Base-by-base conservation (phyloP, 2,113 vertebrate genomes). In the Elephas maximus region DNA sequence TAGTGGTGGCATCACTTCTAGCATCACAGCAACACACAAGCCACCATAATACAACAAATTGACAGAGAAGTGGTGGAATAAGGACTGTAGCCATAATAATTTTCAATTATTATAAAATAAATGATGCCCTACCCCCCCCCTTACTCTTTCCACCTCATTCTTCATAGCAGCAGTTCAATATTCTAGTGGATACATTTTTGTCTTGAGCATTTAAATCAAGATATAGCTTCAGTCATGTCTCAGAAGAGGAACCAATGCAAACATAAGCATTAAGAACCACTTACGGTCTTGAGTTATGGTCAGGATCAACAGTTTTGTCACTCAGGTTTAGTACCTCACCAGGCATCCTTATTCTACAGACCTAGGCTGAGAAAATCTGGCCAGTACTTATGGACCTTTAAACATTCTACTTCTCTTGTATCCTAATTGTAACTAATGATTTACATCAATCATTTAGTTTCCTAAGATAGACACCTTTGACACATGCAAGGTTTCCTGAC, bases 331-430 rank as follows among this genome's bases (percentile, higher is more conserved):
- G 26, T 85, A 79, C 6, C 8, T 93, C 57, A 76, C 6, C 20
- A 30, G 17, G 3, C 21, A 57, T 57, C 60, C 8, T 76, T 26
- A 74, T 76, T 76, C 44, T 60, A 65, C 9, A 88, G 28, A 90
- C 0, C 2, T n/a, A 84, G 37, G 17, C 86, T 74, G 44, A 77
- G 87, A 53, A 28, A 60, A 2, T 30, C 67, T 51, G 77, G 18
- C 20, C 82, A 53, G 93, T 91, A 21, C 8, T 96, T n/a, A 28
- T 71, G 24, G 18, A 80, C 93, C 15, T 93, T 88, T 44, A 95
- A 82, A 45, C 21, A 15, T 76, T 14, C 48, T 78, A 28, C 30
- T 77, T 89, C 33, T 48, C 33, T 26, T 44, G 0, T 84, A 57
- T 90, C 48, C 62, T 67, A 83, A 63, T n/a, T 76, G 28, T 44